Percentiles rank a stretch among this genome's conserved stretches.
phyloP scores from a whole-genome alignment of 2,888 invertebrate species.

The Hirudinaria manillensis region DNA sequence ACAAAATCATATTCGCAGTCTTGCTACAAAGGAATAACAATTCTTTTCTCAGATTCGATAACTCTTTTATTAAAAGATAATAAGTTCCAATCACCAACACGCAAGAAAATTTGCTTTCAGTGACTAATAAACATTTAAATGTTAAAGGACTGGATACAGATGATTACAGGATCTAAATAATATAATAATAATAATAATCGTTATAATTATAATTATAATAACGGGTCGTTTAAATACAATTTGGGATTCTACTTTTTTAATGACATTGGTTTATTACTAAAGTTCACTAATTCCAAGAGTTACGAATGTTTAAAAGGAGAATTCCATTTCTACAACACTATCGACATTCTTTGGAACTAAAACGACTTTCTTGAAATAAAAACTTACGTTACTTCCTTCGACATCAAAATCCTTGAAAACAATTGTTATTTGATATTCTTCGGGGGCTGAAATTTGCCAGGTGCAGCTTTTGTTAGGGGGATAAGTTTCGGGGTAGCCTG shows the following conservation, averaged over 20 bases:
- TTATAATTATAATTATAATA: no score
- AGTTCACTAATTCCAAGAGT: no score
- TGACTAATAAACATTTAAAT: not conserved
- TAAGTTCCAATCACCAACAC: no score
- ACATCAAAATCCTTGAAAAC: constrained; percentile 96
- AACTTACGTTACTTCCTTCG: constrained; percentile 64
- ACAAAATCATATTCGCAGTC: constrained; percentile 96
- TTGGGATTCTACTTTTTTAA: no score
- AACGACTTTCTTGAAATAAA: not conserved
- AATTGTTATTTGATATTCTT: constrained; percentile 84
- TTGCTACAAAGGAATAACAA: constrained; percentile 57
- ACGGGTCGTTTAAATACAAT: no score
- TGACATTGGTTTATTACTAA: no score
- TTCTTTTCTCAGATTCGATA: not conserved
- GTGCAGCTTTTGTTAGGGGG: constrained; percentile 91
- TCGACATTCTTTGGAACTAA: no score
- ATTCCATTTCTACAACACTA: no score
- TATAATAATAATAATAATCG: not conserved
- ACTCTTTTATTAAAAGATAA: no score
- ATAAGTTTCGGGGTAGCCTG: constrained; percentile 89
- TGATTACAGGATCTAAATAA: not conserved
- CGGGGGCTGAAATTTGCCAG: constrained; percentile 93
- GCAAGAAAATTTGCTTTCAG: no score
- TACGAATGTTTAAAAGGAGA: no score
- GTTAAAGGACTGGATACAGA: not conserved